Evolutionary conservation across 2,113 vertebrate species (phyloP), one percentile per base, ranked within the genome.

Genomic region (Ranitomeya imitator): DNA sequence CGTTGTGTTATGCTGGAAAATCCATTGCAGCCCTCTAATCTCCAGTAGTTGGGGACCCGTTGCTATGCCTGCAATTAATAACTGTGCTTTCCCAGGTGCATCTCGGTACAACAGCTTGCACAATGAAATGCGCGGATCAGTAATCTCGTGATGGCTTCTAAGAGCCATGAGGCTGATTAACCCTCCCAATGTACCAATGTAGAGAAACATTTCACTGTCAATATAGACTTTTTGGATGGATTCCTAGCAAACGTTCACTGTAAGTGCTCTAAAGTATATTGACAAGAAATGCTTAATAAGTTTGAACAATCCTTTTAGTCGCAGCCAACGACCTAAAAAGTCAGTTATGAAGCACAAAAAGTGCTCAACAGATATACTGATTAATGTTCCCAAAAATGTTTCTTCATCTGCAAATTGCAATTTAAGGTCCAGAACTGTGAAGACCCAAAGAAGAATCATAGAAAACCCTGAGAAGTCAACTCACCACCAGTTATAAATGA

Each of bases 11-110:
- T 78, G 85, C 76, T 79, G 74, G 60, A 67, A 61, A 79, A 86
- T 59, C 85, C 85, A 79, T 77, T 63, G 73, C 37, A 86, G 85
- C 77, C 63, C 74, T 79, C 61, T 86, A 86, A 86, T 86, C 76
- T 79, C 76, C 61, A 63, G 76, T 79, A 79, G 85, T 57, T 69
- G 77, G 85, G 85, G 76, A 79, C 85, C 61, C 60, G 85, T 86
- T 86, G 85, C 85, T 76, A 86, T 79, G 85, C 77, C 85, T 80
- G 85, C 85, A 86, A 79, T 86, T 86, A 86, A 67, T 54, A 86
- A 55, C 76, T 61, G 45, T 54, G 85, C 51, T 55, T 63, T 79
- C 77, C 45, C 85, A 79, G 74, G 71, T 79, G 74, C 77, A 79
- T 80, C 84, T 60, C 71, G 8, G 21, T 74, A 83, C 9, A 51